These are phyloP conservation scores for Penelope pileata DNA, from an alignment of 2,113 vertebrate genomes.

Conservation along the genomic window DNA sequence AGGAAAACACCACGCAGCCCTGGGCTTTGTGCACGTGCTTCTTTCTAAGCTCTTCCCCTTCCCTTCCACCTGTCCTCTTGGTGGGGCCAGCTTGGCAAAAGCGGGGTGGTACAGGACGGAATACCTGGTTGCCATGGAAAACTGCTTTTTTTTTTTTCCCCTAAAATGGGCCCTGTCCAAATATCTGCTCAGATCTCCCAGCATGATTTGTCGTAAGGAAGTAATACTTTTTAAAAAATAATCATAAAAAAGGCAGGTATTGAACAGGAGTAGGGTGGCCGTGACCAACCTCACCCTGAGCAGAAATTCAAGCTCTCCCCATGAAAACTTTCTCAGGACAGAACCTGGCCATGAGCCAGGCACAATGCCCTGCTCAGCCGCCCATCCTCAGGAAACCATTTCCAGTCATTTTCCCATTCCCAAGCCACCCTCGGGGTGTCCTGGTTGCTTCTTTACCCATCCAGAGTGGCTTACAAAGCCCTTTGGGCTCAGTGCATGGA, in stretches of 20 bases:
- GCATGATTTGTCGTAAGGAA: not conserved
- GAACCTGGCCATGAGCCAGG: fast-evolving
- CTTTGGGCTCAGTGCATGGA: not conserved
- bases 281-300: not conserved
- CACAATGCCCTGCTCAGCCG: not conserved
- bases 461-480: not conserved
- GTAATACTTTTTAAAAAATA: too few relatives aligned
- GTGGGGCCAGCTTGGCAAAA: not conserved
- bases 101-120: not conserved
- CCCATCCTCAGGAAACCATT: not conserved
- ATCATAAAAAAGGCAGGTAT: not conserved
- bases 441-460: not conserved
- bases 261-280: not conserved
- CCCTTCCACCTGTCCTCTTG: not conserved
- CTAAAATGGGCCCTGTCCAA: not conserved
- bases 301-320: not conserved
- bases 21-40: not conserved
- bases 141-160: not conserved
- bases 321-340: not conserved
- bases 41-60: not conserved
- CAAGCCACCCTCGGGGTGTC: not conserved
- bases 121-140: not conserved
- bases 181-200: not conserved
- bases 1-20: not conserved
- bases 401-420: not conserved